A percentile compares a stretch with the other conserved stretches of the same genome.
phyloP scores from a whole-genome alignment of 2,888 invertebrate genomes.

The Drosophila hawaiiensis region DNA sequence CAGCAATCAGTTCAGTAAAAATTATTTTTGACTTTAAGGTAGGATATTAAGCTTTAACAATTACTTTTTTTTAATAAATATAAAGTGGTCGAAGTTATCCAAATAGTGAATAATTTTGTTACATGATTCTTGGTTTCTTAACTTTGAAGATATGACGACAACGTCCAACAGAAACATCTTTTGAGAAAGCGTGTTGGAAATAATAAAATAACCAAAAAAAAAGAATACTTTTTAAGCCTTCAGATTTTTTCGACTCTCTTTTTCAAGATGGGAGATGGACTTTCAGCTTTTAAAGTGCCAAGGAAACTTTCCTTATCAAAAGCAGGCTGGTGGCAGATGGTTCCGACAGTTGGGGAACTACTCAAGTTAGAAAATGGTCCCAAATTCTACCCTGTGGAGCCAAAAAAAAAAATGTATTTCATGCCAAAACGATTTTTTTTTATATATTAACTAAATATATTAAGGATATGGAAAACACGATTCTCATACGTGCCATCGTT shows the following conservation, averaged over 20 bases:
- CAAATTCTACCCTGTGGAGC: neutral
- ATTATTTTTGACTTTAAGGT: neutral
- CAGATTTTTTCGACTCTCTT: neutral
- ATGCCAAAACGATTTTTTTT: neutral
- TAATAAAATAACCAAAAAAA: neutral
- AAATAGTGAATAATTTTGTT: neutral
- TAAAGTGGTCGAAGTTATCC: neutral
- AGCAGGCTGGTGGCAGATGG: neutral
- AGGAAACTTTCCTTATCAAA: neutral
- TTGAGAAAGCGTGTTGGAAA: neutral
- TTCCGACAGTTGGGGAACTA: neutral
- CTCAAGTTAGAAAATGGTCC: neutral
- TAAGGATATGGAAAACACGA: neutral
- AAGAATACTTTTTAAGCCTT: neutral
- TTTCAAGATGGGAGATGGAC: neutral
- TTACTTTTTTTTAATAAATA: neutral
- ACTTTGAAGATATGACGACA: too few relatives aligned
- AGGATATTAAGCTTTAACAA: neutral
- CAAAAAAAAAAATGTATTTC: neutral
- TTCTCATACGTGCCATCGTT: neutral
- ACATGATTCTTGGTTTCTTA: fast-evolving
- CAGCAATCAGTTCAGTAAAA: neutral
- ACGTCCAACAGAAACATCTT: neutral
- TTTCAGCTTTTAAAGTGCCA: neutral
- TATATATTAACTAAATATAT: neutral